phyloP scores from a whole-genome alignment of 2,113 vertebrate species.

The Ibidorhyncha struthersii region DNA sequence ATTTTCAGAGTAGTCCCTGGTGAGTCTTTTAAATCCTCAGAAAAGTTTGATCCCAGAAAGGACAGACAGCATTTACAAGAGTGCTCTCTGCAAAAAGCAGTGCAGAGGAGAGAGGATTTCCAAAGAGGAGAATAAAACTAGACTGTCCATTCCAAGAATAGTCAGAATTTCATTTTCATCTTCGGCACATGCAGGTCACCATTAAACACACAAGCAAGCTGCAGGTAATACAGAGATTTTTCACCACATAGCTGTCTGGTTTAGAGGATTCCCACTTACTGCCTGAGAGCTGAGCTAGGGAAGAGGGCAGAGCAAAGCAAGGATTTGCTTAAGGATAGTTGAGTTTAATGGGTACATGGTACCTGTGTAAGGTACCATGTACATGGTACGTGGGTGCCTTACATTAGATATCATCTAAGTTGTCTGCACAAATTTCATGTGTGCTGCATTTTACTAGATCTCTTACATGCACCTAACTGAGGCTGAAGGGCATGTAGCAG shows the following conservation, averaged over 20 bases:
- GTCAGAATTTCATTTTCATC: neutral
- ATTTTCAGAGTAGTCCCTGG: neutral
- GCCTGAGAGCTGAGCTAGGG: neutral
- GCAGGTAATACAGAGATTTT: neutral
- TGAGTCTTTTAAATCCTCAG: neutral
- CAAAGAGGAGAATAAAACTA: neutral
- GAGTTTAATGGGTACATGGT: neutral
- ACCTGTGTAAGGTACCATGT: neutral
- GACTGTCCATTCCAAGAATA: neutral
- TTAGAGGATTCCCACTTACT: neutral
- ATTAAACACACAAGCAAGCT: neutral
- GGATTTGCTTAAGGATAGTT: neutral
- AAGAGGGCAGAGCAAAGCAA: neutral
- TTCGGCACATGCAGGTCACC: neutral
- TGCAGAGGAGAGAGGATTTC: neutral
- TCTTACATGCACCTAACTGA: neutral
- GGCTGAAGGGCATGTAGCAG: neutral
- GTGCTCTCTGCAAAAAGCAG: neutral
- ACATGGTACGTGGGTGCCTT: neutral
- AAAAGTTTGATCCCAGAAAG: neutral
- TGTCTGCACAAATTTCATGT: neutral
- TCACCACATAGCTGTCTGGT: neutral
- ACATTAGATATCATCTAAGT: neutral
- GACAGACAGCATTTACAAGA: neutral
- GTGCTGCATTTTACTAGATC: neutral